Evolutionary conservation across 2,888 invertebrate species (phyloP), one percentile per base, ranked within the genome.

Genomic region (Helobdella robusta): DNA sequence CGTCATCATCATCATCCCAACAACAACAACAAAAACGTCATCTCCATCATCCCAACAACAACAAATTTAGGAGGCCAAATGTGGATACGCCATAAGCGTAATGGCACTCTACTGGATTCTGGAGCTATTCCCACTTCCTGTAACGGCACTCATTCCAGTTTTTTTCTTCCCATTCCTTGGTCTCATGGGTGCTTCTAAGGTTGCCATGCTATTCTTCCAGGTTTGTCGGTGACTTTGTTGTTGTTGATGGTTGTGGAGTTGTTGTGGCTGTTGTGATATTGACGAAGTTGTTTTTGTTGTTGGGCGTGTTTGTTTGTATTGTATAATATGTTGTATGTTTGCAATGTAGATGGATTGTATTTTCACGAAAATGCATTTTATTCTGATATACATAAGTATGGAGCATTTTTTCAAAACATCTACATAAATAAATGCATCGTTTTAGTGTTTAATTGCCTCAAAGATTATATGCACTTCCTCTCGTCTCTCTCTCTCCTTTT

Each of bases 81-180:
- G 64, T 25, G 66, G 56, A 1, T 69, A 69, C 56, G 68, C 34
- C 1, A 60, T 69, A 18, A 58, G 73, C 8, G 61, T 77, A 35
- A 76, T 77, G 75, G 76, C 76, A 4, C 64, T 75, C 4, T 77
- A 72, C 69, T 77, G 77, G 77, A 71, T 76, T 50, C 71, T 75
- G 20, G 77, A 77, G 64, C 71, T 73, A 5, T 66, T 77, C n/a
- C 77, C 77, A 0, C 73, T 77, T 4, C 71, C 75, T 2, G 75
- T 75, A 20, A 77, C 77, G 18, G 71, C 76, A 46, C 66, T 77
- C 20, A 64, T 77, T 30, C 77, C 77, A 18, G 72, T 76, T 5
- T 68, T 75, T 32, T 68, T 77, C 34, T 75, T 77, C 63, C 77
- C 77, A 0, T 64, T 75, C 23, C 73, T 77, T 20, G 76, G 76